Conservation (phyloP, 2,797 vertebrate genomes). For the Okamejei kenojei region DNA sequence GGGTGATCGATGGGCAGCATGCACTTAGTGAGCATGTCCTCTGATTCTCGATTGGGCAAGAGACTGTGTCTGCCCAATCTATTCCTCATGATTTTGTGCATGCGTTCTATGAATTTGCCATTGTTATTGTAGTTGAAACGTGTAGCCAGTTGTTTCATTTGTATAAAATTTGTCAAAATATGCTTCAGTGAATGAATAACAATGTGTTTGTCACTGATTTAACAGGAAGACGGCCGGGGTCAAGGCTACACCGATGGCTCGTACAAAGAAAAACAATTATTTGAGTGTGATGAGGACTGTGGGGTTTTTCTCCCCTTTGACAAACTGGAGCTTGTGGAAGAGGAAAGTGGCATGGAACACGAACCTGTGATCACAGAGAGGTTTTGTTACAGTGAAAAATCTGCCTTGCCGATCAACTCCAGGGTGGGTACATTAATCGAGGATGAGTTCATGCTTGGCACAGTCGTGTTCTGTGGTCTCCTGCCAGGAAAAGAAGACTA, state of each 20-base stretch:
- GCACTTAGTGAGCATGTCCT: too few species aligned
- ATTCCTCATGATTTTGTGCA: neutral
- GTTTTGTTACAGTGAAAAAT: conserved; percentile 74
- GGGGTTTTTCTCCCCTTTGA: conserved; percentile 95
- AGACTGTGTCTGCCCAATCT: too few species aligned
- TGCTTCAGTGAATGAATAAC: too few species aligned
- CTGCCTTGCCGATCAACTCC: conserved; percentile 88
- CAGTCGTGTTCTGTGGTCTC: conserved; percentile 94
- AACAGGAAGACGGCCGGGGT: conserved; percentile 89
- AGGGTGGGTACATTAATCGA: conserved; percentile 88
- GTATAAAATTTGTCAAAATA: neutral
- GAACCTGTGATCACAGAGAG: conserved; percentile 76
- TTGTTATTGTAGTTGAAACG: neutral
- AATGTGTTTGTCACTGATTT: conserved; percentile 21
- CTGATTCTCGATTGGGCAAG: too few species aligned
- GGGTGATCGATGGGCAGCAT: too few species aligned
- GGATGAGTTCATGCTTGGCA: conserved; percentile 84
- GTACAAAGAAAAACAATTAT: conserved; percentile 91
- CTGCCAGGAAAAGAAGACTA: conserved; percentile 90
- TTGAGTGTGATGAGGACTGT: conserved; percentile 94
- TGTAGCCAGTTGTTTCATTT: neutral
- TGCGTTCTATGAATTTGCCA: neutral
- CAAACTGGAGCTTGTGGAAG: conserved; percentile 90
- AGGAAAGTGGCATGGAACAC: conserved; percentile 72
- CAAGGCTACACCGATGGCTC: conserved; percentile 95